These are phyloP conservation scores for Erynnis tages DNA, from an alignment of 2,888 invertebrate genomes.

Conservation along the genomic window DNA sequence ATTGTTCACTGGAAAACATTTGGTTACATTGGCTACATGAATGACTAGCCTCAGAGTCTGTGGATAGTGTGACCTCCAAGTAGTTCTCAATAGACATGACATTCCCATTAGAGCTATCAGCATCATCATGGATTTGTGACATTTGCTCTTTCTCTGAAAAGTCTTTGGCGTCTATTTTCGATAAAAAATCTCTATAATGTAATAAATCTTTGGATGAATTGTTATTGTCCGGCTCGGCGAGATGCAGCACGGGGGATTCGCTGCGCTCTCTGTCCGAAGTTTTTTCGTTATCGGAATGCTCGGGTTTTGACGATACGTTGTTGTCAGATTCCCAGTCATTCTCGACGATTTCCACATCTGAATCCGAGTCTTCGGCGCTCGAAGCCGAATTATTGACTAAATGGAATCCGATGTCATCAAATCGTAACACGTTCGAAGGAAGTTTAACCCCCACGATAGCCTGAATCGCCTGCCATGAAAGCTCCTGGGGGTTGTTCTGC, in stretches of 20 bases:
- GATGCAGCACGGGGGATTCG: constrained; percentile 71
- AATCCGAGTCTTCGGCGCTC: constrained; percentile 76
- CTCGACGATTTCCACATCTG: constrained; percentile 78
- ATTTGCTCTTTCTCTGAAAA: constrained; percentile 59
- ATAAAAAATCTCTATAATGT: constrained; percentile 66
- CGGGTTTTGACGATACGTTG: constrained; percentile 70
- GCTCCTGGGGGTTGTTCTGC: constrained; percentile 83
- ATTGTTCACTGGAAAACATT: constrained; percentile 73
- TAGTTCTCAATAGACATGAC: constrained; percentile 79
- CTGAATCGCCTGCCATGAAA: constrained; percentile 82
- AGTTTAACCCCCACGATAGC: constrained; percentile 81
- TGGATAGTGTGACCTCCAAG: constrained; percentile 76
- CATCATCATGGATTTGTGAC: constrained; percentile 63
- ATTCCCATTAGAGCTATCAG: constrained; percentile 75
- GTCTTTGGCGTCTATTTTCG: constrained; percentile 71
- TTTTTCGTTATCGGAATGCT: constrained; percentile 75
- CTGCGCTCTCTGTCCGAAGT: constrained; percentile 69
- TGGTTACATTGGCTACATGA: constrained; percentile 75
- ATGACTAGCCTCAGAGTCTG: constrained; percentile 78
- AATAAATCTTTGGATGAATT: constrained; percentile 65
- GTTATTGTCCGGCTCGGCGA: constrained; percentile 74
- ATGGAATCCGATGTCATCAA: constrained; percentile 78
- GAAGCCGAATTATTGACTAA: constrained; percentile 72
- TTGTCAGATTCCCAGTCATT: constrained; percentile 78
- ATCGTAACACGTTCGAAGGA: constrained; percentile 76